phyloP scores from a whole-genome alignment of 2,113 vertebrate species.

The Platysteira castanea region DNA sequence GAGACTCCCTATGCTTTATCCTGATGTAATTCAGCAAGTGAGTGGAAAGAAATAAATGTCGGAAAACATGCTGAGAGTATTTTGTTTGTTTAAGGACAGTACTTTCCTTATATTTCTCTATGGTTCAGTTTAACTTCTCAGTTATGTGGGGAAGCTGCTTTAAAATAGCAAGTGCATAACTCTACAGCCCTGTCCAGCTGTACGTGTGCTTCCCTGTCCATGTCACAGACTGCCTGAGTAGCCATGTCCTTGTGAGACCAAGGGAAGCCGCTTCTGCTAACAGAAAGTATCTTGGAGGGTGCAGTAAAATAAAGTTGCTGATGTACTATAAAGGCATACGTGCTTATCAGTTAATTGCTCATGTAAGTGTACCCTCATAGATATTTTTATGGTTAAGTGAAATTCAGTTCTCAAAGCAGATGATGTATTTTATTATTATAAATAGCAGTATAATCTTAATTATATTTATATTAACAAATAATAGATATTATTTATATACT shows the following conservation, averaged over 20 bases:
- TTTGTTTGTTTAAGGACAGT: not conserved
- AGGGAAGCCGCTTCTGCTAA: not conserved
- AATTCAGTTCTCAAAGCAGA: not conserved
- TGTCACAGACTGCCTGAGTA: not conserved
- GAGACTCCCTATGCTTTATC: conserved; percentile 96
- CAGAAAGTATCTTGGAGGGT: not conserved
- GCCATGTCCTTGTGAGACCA: not conserved
- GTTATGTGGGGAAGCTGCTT: not conserved
- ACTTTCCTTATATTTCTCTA: not conserved
- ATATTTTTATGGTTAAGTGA: not conserved
- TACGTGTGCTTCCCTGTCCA: rapidly evolving
- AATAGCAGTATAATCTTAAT: not conserved
- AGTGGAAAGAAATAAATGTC: conserved; percentile 27
- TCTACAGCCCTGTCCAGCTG: not conserved
- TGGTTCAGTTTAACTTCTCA: not conserved
- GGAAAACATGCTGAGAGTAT: not conserved
- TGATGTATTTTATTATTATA: not conserved
- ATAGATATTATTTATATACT: not conserved
- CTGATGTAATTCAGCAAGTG: conserved; percentile 97
- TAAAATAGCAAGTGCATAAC: not conserved
- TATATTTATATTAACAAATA: not conserved
- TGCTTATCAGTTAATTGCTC: not conserved
- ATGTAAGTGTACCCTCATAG: not conserved
- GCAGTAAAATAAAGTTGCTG: not conserved
- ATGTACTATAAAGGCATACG: not conserved